Base-by-base conservation (phyloP, 1,140 invertebrate genomes). In the Leguminivora glycinivorella region DNA sequence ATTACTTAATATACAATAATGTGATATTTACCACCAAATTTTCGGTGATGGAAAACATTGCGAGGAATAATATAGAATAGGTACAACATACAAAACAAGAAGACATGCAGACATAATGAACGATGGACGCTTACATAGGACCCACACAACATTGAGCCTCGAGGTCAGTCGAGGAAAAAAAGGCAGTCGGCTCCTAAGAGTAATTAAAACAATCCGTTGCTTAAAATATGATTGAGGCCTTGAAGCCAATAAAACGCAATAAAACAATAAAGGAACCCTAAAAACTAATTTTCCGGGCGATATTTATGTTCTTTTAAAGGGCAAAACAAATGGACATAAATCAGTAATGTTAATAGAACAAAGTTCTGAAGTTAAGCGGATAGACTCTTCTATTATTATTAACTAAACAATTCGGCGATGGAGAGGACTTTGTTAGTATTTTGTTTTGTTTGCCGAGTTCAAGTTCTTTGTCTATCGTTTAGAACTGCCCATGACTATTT, bases 341-440 rank as follows among this genome's bases (percentile, higher is more conserved):
- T 63, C 58, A 63, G 29, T 63, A 63, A 34, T 17, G 58, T 63
- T 63, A 63, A 31, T 31, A 31, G 58, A 63, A 63, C 58, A 63
- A 63, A 63, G 58, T 63, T 63, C 26, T 31, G 26, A 63, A 63
- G 58, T 63, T 63, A 63, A 63, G 29, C 58, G 58, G 58, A 63
- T 34, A 63, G 58, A 63, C 19, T n/a, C 19, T 12, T 63, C 58
- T 63, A 31, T 34, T 63, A 56, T 7, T 31, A n/a, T 31, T 63
- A 34, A 31, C 26, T 34, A 19, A 63, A 63, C 58, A 63, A 63
- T 34, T 63, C 1, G 14, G 26, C 29, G 58, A 31, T 17, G 58
- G 29, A 14, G 25, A 17, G 58, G 58, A 63, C 58, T 63, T 63
- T 63, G 34, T 34, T n/a, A 63, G 29, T 34, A 26, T 63, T 63